These are phyloP conservation scores for Cyclina sinensis DNA, from an alignment of 1,140 invertebrate genomes.

Conservation along the genomic window DNA sequence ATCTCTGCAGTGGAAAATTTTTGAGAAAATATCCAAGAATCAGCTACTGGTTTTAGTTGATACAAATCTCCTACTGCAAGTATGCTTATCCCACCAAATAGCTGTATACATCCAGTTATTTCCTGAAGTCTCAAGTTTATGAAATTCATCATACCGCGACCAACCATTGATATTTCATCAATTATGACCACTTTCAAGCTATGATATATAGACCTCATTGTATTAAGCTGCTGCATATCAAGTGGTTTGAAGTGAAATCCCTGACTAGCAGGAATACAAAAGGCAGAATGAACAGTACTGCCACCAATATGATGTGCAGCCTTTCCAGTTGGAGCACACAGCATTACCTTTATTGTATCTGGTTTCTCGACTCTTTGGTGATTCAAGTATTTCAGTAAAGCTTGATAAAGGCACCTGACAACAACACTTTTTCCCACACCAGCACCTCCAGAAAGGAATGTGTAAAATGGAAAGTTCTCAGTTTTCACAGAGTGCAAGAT, in stretches of 20 bases:
- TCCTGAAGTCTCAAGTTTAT: slow-evolving; percentile 71
- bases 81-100: slow-evolving; percentile 68
- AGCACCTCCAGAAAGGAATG: slow-evolving; percentile 23
- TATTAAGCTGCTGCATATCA: slow-evolving; percentile 63
- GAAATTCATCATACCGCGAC: slow-evolving; percentile 70
- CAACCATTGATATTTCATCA: slow-evolving; percentile 76
- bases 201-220: slow-evolving; percentile 31
- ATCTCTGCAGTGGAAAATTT: background rate
- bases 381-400: slow-evolving; percentile 46
- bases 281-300: slow-evolving; percentile 56
- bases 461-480: background rate
- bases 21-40: slow-evolving; percentile 56
- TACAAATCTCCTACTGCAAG: slow-evolving; percentile 55
- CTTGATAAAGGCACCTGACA: background rate
- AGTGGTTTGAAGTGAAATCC: slow-evolving; percentile 66
- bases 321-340: slow-evolving; percentile 73
- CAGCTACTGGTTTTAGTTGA: slow-evolving; percentile 38
- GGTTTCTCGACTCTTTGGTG: background rate
- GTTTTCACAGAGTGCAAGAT: slow-evolving; percentile 35
- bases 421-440: slow-evolving; percentile 34
- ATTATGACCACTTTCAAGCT: slow-evolving; percentile 67
- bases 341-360: slow-evolving; percentile 16
- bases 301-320: slow-evolving; percentile 69
- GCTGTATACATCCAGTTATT: slow-evolving; percentile 54
- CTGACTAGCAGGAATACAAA: slow-evolving; percentile 69